Conservation (phyloP, 2,888 invertebrate genomes). For the Drosophila phalerata region DNA sequence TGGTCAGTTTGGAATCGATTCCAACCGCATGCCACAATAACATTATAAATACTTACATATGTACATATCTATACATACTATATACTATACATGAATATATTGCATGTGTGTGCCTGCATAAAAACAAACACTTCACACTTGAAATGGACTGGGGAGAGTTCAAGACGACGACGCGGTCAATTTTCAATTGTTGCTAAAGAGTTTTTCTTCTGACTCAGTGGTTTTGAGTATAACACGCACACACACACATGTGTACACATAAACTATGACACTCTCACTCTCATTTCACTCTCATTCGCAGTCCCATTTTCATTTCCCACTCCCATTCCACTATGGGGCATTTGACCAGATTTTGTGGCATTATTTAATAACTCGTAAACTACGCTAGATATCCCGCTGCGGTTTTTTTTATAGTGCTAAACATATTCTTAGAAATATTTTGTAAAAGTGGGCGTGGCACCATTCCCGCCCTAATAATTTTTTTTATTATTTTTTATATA, state of each 20-base stretch:
- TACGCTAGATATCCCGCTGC: too few relatives aligned
- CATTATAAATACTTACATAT: not conserved
- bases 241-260: not conserved
- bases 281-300: slow-evolving; percentile 29
- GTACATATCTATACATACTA: not conserved
- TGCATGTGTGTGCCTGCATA: slow-evolving; percentile 43
- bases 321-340: too few relatives aligned
- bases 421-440: too few relatives aligned
- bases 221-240: slow-evolving; percentile 18
- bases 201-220: slow-evolving; percentile 60
- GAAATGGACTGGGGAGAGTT: not conserved
- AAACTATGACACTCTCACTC: slow-evolving; percentile 20
- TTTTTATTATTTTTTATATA: too few relatives aligned
- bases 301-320: slow-evolving; percentile 21
- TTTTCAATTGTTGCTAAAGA: slow-evolving; percentile 72
- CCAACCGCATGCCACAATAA: slow-evolving; percentile 12
- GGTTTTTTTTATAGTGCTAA: too few relatives aligned
- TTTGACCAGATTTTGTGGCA: too few relatives aligned
- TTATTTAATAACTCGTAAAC: too few relatives aligned
- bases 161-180: slow-evolving; percentile 39
- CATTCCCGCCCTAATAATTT: too few relatives aligned
- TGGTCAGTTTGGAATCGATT: slow-evolving; percentile 34
- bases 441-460: too few relatives aligned
- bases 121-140: slow-evolving; percentile 55
- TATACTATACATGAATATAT: slow-evolving; percentile 2